Base-by-base conservation (phyloP, 2,113 vertebrate species). In the Pedionomus torquatus region DNA sequence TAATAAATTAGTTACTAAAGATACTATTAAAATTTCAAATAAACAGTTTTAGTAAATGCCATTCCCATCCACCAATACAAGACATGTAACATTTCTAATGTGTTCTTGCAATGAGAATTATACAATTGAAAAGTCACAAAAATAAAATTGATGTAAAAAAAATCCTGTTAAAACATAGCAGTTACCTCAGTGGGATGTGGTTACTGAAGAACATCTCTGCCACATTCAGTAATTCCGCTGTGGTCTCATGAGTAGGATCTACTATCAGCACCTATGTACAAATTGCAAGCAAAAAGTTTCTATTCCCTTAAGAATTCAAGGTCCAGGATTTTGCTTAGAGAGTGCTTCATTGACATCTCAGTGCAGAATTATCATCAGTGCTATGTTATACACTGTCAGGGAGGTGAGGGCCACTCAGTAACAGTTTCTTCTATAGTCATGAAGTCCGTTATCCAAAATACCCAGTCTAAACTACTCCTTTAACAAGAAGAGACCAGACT, bases 181-280 rank as follows among this genome's bases (percentile, higher is more conserved):
- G 65, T 97, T 97, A 99, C 99, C 99, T 99, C 91, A 99, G 97
- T 3, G 99, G 99, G 94, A 99, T 99, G 95, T 99, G 99, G 97
- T 99, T 99, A 80, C 98, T 98, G 87, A 99, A 99, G 97, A 99
- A 99, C 99, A 99, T 99, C 98, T 99, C 99, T 60, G 99, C 99
- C 69, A 99, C 98, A 33, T 98, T 99, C 30, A 99, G 90, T 91
- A 99, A 94, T 74, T 99, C 99, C 11, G 97, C 94, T 15, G 99
- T 98, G 81, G 97, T 98, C 75, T 99, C 99, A 8, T 99, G 99
- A 60, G 96, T 90, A 13, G 99, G 99, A 92, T 99, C 99, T 93
- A 99, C 91, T 91, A 99, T 98, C 81, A 99, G 98, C 81, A 99
- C 99, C 99, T 99, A 94, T 12, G 89, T 78, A 30, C 43, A 89